Evolutionary conservation across 2,797 vertebrate species (phyloP).

Genomic region (Arremon brunneinucha): DNA sequence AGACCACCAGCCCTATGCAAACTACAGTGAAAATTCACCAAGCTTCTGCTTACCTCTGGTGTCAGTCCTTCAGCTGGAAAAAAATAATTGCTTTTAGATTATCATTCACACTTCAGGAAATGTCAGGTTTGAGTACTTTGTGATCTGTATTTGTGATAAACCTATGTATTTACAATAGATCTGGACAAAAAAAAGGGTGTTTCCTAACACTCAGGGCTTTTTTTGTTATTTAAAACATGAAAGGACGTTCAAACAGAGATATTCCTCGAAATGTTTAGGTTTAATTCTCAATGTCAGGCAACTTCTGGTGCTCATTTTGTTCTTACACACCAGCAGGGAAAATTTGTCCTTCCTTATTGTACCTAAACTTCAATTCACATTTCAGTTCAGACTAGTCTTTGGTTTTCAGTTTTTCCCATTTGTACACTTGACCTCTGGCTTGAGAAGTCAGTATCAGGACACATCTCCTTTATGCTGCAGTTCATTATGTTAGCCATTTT

Average conservation of each 20-base stretch:
- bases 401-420: not conserved
- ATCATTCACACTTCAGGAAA: not conserved
- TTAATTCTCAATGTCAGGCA: not conserved
- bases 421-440: not conserved
- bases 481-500: not conserved
- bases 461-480: not conserved
- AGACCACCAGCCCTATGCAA: not conserved
- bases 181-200: not conserved
- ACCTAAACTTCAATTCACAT: not conserved
- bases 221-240: not conserved
- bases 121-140: not conserved
- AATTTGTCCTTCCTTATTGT: not conserved
- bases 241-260: not conserved
- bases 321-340: not conserved
- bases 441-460: not conserved
- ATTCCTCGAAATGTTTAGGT: not conserved
- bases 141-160: not conserved
- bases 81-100: not conserved
- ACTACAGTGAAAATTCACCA: not conserved
- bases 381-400: not conserved
- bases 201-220: not conserved
- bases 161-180: not conserved
- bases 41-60: not conserved
- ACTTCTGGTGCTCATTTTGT: not conserved
- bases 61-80: not conserved